Conservation (phyloP, 2,888 invertebrate species). For the Seladonia tumulorum region DNA sequence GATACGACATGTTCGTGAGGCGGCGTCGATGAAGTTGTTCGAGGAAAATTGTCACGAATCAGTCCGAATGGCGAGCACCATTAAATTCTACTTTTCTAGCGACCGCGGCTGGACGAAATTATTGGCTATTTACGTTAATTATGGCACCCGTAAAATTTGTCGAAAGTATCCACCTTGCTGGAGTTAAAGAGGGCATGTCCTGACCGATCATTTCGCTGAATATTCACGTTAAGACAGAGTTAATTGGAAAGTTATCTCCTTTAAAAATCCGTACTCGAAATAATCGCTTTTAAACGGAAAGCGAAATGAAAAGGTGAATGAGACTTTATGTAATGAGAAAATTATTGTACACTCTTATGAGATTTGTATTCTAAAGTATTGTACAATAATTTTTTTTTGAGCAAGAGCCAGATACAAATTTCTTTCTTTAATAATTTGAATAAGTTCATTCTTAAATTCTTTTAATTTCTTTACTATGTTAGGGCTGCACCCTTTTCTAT, state of each 20-base stretch:
- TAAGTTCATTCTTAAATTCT: too few relatives aligned
- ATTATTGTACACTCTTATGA: neutral
- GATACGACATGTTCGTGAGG: neutral
- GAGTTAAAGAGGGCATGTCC: neutral
- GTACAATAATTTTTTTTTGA: too few relatives aligned
- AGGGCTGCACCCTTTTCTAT: too few relatives aligned
- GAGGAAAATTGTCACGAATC: neutral
- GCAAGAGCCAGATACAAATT: too few relatives aligned
- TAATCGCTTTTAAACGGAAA: neutral
- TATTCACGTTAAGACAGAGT: neutral
- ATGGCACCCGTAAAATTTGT: too few relatives aligned
- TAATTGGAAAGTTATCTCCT: neutral
- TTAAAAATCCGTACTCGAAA: neutral
- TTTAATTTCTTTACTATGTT: too few relatives aligned
- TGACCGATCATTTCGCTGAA: neutral
- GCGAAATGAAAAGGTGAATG: neutral
- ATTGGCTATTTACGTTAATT: neutral
- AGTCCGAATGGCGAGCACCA: neutral
- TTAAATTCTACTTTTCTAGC: neutral
- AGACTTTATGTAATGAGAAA: too few relatives aligned
- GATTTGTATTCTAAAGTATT: neutral
- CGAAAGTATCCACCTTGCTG: neutral
- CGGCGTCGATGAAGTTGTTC: neutral
- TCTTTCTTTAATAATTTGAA: too few relatives aligned
- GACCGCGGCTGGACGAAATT: neutral